Base-by-base conservation (phyloP, 1,140 invertebrate genomes). In the Dryas iulia region DNA sequence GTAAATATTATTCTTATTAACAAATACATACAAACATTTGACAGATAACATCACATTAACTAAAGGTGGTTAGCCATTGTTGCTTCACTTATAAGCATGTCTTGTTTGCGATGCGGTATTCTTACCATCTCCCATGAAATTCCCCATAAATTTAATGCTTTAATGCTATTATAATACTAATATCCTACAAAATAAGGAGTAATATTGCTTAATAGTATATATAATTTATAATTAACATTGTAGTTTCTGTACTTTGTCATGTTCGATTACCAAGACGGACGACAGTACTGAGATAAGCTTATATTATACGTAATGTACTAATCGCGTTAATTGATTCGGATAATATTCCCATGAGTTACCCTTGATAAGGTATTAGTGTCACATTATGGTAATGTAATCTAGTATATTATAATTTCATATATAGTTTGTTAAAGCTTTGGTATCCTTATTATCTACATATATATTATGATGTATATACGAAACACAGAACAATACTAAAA, bases 251-350 rank as follows among this genome's bases (percentile, higher is more conserved):
- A 30, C 54, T 67, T 59, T 67, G 69, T 66, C 69, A 71, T 71
- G 69, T 71, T 71, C 63, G 63, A 71, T 61, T 71, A 71, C 52
- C 60, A 58, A 71, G 62, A 66, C 57, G 63, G 59, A 66, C 69
- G 53, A 57, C 52, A 28, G 69, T 59, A 30, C 59, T 39, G 10
- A 71, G 69, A 66, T 71, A 71, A 71, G 57, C 69, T 61, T 25
- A 58, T 65, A 66, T 61, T 25, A 58, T 65, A 66, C 33, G 63
- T 61, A 71, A 65, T 70, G 47, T 70, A 65, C 62, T 65, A 72
- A 73, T 73, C 62, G 62, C 35, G 66, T 69, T 73, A 73, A 73
- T 73, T 73, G 67, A 69, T 69, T 66, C 62, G 33, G 31, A 64
- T 69, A 69, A 69, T 69, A 69, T 72, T 61, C 64, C 23, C 5